Evolutionary conservation across 2,888 invertebrate genomes (phyloP).

Genomic region (Hirtodrosophila confusa): DNA sequence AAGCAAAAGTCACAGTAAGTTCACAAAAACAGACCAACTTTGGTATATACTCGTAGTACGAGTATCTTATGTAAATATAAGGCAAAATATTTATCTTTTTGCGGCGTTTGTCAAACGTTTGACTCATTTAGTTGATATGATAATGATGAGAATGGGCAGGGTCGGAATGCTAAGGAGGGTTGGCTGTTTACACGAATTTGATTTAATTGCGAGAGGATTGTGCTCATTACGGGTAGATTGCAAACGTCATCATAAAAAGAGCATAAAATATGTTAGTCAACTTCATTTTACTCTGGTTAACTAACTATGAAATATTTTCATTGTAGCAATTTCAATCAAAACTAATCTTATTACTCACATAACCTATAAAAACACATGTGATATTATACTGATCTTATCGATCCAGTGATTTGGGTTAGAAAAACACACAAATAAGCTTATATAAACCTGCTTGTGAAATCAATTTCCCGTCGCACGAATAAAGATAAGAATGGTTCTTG

Average conservation of each 20-base stretch:
- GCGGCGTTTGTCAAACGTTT: constrained; percentile 21
- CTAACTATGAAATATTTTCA: no score
- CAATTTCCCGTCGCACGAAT: constrained; percentile 29
- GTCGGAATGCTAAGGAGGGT: constrained; percentile 24
- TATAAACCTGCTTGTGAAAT: constrained; percentile 58
- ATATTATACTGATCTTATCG: constrained; percentile 38
- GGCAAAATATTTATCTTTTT: constrained; percentile 40
- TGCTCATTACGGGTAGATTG: neutral
- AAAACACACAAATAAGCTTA: constrained; percentile 27
- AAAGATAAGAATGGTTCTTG: constrained; percentile 53
- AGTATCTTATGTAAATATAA: constrained; percentile 48
- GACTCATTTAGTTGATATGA: constrained; percentile 33
- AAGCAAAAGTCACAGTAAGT: constrained; percentile 33
- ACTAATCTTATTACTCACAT: neutral
- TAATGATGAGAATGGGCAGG: constrained; percentile 28
- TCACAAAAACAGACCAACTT: neutral
- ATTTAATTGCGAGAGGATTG: constrained; percentile 2
- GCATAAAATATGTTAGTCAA: no score
- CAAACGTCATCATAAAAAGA: neutral
- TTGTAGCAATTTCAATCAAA: no score
- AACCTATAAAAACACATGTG: constrained; percentile 36
- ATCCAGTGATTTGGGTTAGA: constrained; percentile 43
- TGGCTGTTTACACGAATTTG: constrained; percentile 7
- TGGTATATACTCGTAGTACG: constrained; percentile 1
- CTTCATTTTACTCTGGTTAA: no score